Evolutionary conservation across 2,113 vertebrate species (phyloP).

Genomic region (Apteryx owenii): DNA sequence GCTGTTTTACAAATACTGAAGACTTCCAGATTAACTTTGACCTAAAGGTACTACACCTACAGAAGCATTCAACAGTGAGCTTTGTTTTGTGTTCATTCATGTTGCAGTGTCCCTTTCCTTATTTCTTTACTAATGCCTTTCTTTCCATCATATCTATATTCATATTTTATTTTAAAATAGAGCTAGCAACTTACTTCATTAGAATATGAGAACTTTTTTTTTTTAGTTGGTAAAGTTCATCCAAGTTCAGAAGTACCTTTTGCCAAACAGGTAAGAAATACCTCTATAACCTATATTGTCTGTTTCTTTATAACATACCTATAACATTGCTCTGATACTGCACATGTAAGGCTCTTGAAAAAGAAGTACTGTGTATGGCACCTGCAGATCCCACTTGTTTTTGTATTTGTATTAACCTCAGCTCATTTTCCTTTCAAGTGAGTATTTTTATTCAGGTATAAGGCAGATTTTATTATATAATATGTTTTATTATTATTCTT

Average conservation of each 20-base stretch:
- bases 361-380: background rate
- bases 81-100: background rate
- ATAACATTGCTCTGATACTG: background rate
- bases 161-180: background rate
- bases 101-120: background rate
- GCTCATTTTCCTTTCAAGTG: background rate
- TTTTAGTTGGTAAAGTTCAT: background rate
- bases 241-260: background rate
- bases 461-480: background rate
- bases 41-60: background rate
- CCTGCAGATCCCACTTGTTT: background rate
- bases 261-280: background rate
- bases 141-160: accelerated
- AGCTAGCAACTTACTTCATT: background rate
- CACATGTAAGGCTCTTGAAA: background rate
- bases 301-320: accelerated
- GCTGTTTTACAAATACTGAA: background rate
- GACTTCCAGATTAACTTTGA: background rate
- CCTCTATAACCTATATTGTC: accelerated
- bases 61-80: background rate
- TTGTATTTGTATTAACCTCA: background rate
- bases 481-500: background rate
- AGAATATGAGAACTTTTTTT: background rate
- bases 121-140: background rate
- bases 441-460: slow-evolving; percentile 11